Evolutionary conservation across 2,888 invertebrate species (phyloP).

Genomic region (Tetragonisca angustula): DNA sequence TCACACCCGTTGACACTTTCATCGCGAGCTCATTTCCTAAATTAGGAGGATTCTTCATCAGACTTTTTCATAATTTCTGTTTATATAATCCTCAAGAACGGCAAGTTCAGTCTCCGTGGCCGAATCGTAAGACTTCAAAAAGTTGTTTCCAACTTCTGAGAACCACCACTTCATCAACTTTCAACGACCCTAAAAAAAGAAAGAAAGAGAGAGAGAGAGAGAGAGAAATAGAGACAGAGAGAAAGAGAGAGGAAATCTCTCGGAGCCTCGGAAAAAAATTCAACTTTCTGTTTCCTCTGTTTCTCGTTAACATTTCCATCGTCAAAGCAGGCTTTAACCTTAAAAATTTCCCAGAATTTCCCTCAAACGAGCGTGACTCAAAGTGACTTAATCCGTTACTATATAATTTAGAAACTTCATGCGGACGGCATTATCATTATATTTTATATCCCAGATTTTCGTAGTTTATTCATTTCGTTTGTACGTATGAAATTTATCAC

Average conservation of each 20-base stretch:
- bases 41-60: neutral
- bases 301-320: neutral
- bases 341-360: neutral
- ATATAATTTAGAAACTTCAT: neutral
- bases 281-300: neutral
- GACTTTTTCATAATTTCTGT: neutral
- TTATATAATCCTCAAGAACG: neutral
- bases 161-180: conserved; percentile 5
- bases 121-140: neutral
- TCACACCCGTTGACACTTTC: neutral
- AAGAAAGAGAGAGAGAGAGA: too few species aligned
- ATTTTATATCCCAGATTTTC: too few species aligned
- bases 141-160: neutral
- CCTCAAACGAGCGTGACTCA: neutral
- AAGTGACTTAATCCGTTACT: neutral
- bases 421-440: too few species aligned
- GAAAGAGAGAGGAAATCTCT: neutral
- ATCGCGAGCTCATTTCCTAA: neutral
- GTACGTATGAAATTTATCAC: too few species aligned
- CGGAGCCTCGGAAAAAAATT: neutral
- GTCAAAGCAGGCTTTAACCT: neutral
- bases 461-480: too few species aligned
- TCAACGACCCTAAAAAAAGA: neutral
- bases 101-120: too few species aligned
- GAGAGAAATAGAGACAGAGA: too few species aligned